These are phyloP conservation scores for Gymnoscopelus microlampas DNA, from an alignment of 2,797 vertebrate species.

Conservation along the genomic window DNA sequence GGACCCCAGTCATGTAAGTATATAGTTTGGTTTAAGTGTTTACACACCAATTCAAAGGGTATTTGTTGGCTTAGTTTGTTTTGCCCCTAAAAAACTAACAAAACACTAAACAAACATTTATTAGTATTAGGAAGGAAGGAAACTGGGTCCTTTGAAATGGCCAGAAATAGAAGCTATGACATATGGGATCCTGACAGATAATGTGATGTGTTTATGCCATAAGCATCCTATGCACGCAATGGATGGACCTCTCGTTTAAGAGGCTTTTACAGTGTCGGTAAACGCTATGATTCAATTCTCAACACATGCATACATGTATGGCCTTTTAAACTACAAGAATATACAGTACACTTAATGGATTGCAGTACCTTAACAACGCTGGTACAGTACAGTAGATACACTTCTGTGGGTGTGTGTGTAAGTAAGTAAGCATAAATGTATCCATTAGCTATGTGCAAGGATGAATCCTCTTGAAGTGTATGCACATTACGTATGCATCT, in stretches of 20 bases:
- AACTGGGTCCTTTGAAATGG: neutral
- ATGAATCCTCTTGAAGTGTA: no score
- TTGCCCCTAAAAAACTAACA: neutral
- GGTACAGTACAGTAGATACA: no score
- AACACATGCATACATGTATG: neutral
- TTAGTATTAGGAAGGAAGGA: neutral
- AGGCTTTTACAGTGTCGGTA: slow-evolving; percentile 22
- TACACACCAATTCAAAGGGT: neutral
- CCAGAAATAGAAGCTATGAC: neutral
- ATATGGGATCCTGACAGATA: neutral
- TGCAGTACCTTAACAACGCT: slow-evolving; percentile 2
- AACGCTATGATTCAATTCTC: slow-evolving; percentile 30
- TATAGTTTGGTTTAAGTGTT: no score
- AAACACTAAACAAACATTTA: neutral
- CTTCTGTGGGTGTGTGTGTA: neutral
- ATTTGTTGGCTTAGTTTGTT: neutral
- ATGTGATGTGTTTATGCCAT: slow-evolving; percentile 22
- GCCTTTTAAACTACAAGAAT: slow-evolving; percentile 5
- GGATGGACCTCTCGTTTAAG: slow-evolving; percentile 10
- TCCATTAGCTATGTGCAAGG: no score
- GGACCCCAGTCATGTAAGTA: no score
- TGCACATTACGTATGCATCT: no score
- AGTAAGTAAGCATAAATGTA: no score
- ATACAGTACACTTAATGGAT: no score
- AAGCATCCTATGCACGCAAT: neutral